Evolutionary conservation across 2,113 vertebrate genomes (phyloP), one percentile per base, ranked within the genome.

Genomic region (Phainopepla nitens): DNA sequence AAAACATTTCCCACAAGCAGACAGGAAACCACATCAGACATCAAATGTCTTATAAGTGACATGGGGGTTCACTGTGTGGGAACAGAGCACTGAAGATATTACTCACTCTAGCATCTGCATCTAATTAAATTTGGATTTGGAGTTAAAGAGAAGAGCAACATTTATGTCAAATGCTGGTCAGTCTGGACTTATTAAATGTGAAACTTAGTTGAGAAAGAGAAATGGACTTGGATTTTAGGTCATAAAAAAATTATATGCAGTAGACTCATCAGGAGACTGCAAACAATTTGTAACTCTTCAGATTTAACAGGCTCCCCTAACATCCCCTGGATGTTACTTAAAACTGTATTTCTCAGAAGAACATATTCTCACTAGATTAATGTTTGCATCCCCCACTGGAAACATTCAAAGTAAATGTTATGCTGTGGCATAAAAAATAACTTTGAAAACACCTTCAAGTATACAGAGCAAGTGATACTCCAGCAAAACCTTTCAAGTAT

Each of bases 1-100:
- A 91, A 96, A 91, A 93, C 50, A 79, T 60, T 93, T 92, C 80
- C 57, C 57, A 62, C 73, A 93, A 90, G 65, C 29, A 69, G 68
- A 69, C 50, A 85, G 84, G 80, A 93, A 95, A 91, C 28, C 1
- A 5, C 51, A 87, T 51, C 47, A 91, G 87, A 83, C 53, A 82
- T 66, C 49, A 86, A 56, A 88, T 18, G 6, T 44, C 79, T 83
- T 41, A 0, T 4, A 77, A 92, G 50, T 36, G n/a, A 75, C 77
- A 68, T 2, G 13, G 0, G 2, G 13, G 45, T 45, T 57, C 14
- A 0, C 5, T 65, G 15, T 69, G 57, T 72, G 62, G 53, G 73
- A 95, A 65, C 24, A 69, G 44, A 70, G 22, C 11, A 36, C 16
- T 73, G 3, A 56, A 83, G 16, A 70, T 50, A 66, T 31, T 83